Evolutionary conservation across 2,888 invertebrate genomes (phyloP).

Genomic region (Drosophila mulleri): DNA sequence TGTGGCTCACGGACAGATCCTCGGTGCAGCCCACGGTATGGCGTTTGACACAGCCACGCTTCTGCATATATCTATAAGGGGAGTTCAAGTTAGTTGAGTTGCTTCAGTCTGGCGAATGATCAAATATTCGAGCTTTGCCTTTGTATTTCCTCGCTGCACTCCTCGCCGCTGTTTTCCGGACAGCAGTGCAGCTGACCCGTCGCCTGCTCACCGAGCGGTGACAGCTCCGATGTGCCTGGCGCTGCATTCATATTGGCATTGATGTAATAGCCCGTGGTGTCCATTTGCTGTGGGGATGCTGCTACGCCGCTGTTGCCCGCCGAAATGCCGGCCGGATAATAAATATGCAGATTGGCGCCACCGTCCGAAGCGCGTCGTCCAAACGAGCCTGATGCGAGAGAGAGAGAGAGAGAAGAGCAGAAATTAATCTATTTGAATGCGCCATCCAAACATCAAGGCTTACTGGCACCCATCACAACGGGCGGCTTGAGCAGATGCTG

Average conservation of each 20-base stretch:
- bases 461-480: slow-evolving; percentile 93
- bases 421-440: neutral
- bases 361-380: slow-evolving; percentile 97
- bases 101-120: neutral
- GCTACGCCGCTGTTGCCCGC: slow-evolving; percentile 59
- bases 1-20: slow-evolving; percentile 86
- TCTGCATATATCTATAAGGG: slow-evolving; percentile 89
- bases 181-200: slow-evolving; percentile 62
- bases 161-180: slow-evolving; percentile 72
- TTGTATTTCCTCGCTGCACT: slow-evolving; percentile 85
- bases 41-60: slow-evolving; percentile 90
- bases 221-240: slow-evolving; percentile 55
- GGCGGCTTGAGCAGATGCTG: slow-evolving; percentile 98
- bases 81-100: neutral
- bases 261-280: slow-evolving; percentile 70
- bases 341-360: slow-evolving; percentile 95
- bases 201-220: slow-evolving; percentile 66
- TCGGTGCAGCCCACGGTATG: slow-evolving; percentile 93
- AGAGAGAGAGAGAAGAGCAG: no score
- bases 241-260: slow-evolving; percentile 65
- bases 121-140: slow-evolving; percentile 59
- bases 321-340: slow-evolving; percentile 86
- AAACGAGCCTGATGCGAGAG: slow-evolving; percentile 87
- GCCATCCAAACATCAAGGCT: slow-evolving; percentile 69
- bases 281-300: slow-evolving; percentile 63